These are phyloP conservation scores for Peromyscus aztecus DNA, from an alignment of 2,797 vertebrate genomes.

Conservation along the genomic window DNA sequence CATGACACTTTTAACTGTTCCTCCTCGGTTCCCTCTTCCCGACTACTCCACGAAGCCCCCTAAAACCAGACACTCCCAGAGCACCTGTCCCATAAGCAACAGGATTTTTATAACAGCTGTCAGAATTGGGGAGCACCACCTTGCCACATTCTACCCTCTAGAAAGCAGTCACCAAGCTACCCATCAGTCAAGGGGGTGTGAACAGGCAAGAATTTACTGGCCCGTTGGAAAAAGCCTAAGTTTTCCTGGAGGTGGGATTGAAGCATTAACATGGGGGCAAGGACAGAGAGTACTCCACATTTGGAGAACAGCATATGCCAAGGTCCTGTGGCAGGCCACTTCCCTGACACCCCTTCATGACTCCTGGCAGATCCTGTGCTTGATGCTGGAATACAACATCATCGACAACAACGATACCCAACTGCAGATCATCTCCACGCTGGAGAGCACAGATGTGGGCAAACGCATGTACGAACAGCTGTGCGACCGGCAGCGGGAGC, in stretches of 20 bases:
- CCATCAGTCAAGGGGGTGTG: background rate
- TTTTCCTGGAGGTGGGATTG: background rate
- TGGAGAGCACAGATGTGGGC: constrained; percentile 97
- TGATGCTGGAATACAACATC: constrained; percentile 99
- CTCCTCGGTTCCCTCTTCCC: background rate
- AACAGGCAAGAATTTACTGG: background rate
- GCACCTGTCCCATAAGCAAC: background rate
- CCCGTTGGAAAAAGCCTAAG: accelerated
- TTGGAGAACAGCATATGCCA: background rate
- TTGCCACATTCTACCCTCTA: accelerated
- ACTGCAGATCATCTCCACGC: constrained; percentile 99
- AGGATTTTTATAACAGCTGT: background rate
- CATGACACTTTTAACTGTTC: background rate
- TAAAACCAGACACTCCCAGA: background rate
- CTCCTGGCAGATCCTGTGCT: constrained; percentile 94
- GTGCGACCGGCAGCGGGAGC: constrained; percentile 97
- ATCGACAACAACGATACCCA: constrained; percentile 99
- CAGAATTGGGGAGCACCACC: accelerated
- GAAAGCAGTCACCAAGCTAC: background rate
- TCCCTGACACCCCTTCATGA: background rate
- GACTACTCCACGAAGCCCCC: background rate
- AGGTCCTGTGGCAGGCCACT: background rate
- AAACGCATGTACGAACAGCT: constrained; percentile 99
- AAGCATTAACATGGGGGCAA: background rate
- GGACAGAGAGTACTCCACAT: background rate